phyloP scores from a whole-genome alignment of 2,797 vertebrate genomes.

The Cuculus canorus region DNA sequence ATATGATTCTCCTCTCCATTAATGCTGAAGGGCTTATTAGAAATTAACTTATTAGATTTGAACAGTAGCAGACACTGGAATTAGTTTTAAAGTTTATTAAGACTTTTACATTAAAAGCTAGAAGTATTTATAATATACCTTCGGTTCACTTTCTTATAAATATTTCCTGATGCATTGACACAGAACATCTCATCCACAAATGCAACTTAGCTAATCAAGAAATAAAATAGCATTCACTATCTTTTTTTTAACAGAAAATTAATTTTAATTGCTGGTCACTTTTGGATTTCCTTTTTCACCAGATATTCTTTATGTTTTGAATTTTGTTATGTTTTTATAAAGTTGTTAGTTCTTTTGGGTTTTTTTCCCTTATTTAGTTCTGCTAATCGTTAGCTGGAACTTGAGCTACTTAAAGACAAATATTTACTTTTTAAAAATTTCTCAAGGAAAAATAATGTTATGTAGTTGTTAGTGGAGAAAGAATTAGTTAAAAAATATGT shows the following conservation, averaged over 20 bases:
- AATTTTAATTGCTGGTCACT: not conserved
- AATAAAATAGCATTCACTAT: not conserved
- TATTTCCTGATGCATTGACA: not conserved
- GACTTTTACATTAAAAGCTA: not conserved
- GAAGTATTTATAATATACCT: not conserved
- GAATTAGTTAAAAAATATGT: not conserved
- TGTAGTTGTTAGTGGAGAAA: not conserved
- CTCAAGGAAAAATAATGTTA: not conserved
- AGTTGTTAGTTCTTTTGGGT: not conserved
- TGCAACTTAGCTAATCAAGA: not conserved
- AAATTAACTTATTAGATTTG: not conserved
- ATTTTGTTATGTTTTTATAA: not conserved
- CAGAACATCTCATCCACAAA: not conserved
- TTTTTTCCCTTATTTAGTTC: not conserved
- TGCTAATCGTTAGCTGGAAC: not conserved
- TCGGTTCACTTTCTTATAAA: not conserved
- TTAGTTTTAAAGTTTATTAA: not conserved
- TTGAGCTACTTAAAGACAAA: not conserved
- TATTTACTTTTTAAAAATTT: not conserved
- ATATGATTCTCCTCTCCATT: not conserved
- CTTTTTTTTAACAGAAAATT: not conserved
- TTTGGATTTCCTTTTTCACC: not conserved
- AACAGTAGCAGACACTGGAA: not conserved
- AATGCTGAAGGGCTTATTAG: not conserved
- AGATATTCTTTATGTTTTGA: not conserved